Conservation (phyloP, 2,888 invertebrate species). For the Girardia tigrina region DNA sequence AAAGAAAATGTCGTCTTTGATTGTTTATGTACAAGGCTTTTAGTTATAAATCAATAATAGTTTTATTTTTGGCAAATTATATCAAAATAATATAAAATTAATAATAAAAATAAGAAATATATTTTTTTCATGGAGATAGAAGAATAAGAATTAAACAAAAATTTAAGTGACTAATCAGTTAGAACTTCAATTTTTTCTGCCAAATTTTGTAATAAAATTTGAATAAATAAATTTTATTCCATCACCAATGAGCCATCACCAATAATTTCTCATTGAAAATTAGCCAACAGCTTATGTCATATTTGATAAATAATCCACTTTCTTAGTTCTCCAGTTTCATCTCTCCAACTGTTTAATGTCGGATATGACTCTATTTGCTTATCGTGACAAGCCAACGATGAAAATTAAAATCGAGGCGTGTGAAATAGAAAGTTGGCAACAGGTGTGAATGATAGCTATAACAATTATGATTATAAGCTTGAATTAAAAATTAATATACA, state of each 20-base stretch:
- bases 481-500: neutral
- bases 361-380: conserved; percentile 23
- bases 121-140: no score
- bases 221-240: conserved; percentile 20
- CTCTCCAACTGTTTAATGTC: conserved; percentile 19
- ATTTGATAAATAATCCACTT: conserved; percentile 23
- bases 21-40: conserved; percentile 13
- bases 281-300: conserved; percentile 16
- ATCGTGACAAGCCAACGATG: conserved; percentile 20
- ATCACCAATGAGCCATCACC: conserved; percentile 23
- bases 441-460: conserved; percentile 1
- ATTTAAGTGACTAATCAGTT: neutral
- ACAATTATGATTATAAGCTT: neutral
- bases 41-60: conserved; percentile 19
- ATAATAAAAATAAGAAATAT: neutral
- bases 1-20: conserved; percentile 20
- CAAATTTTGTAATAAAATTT: conserved; percentile 18
- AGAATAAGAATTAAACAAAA: no score
- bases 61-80: neutral
- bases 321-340: conserved; percentile 9
- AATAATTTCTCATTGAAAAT: conserved; percentile 2
- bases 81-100: neutral
- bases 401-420: conserved; percentile 20
- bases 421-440: conserved; percentile 12
- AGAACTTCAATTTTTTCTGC: conserved; percentile 1